Evolutionary conservation across 2,888 invertebrate species (phyloP), one percentile per base, ranked within the genome.

Genomic region (Phymatocera aterrima): DNA sequence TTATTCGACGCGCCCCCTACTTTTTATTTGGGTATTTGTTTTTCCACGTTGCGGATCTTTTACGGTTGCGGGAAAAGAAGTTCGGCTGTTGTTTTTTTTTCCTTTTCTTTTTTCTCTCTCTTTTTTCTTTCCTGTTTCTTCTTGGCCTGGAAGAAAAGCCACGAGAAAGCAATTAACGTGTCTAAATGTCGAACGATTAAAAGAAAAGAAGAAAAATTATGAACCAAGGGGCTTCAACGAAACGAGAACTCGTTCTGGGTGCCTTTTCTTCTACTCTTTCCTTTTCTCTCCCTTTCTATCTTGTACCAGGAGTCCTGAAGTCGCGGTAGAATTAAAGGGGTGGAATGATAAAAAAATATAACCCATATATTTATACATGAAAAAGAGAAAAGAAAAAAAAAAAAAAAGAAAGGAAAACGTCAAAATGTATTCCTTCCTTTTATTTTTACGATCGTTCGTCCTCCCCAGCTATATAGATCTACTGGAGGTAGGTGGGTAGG

Each of bases 161-260:
- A 40, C 57, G 75, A 75, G 75, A 60, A 75, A 75, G 57, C 75
- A 75, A 75, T 75, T 40, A 75, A 75, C 75, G 57, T 75, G 75
- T 60, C 75, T 57, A 75, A 75, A 75, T 75, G 75, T 57, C 75
- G 75, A 60, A 57, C 40, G 57, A 75, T 75, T 40, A 24, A 51
- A 75, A 57, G 40, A 43, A n/a, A n/a, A n/a, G n/a, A n/a, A n/a
- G n/a, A n/a, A n/a, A n/a, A n/a, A n/a, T n/a, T n/a, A n/a, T n/a
- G 57, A 43, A 18, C 24, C 60, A 37, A 3, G 40, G 57, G 37
- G 57, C 40, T 75, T 75, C n/a, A n/a, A 43, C n/a, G 31, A 15
- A 75, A 75, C 75, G 51, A 75, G 40, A 75, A 57, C 51, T 21
- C 48, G 24, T 51, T 34, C 72, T 18, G 68, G 46, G 68, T 15